Conservation (phyloP, 2,888 invertebrate species). For the Oxycera nigricornis region DNA sequence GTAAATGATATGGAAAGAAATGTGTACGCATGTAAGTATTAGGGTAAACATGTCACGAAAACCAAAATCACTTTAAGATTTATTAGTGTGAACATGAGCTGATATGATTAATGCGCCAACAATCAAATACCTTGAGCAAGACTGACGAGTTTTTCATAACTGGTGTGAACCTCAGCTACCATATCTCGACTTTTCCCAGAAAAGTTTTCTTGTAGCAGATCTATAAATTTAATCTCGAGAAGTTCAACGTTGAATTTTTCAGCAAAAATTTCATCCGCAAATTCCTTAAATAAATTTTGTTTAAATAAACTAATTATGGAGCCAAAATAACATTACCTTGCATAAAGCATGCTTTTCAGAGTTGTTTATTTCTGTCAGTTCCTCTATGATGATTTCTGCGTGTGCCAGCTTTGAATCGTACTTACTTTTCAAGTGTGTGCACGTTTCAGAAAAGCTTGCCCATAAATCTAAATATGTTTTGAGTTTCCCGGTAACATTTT, state of each 20-base stretch:
- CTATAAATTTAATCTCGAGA: conserved; percentile 85
- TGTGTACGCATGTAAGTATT: no score
- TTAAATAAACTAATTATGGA: not conserved
- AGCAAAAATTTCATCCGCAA: conserved; percentile 77
- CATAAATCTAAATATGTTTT: conserved; percentile 80
- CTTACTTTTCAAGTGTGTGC: no score
- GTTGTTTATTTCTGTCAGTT: no score
- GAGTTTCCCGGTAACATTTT: conserved; percentile 77
- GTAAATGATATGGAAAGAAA: no score
- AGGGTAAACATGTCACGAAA: no score
- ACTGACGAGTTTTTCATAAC: conserved; percentile 80
- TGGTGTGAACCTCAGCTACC: conserved; percentile 82
- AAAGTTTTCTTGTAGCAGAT: conserved; percentile 85
- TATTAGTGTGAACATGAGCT: no score
- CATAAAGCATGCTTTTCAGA: no score
- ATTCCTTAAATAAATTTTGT: conserved; percentile 61
- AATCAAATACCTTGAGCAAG: conserved; percentile 73
- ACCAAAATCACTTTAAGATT: no score
- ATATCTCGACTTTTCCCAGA: conserved; percentile 85
- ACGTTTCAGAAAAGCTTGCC: no score
- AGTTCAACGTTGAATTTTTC: conserved; percentile 83
- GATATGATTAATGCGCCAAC: no score
- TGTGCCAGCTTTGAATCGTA: no score
- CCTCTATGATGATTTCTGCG: no score
- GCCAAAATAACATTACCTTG: not conserved